Conservation (phyloP, 2,797 vertebrate species). For the Melanotaenia nigrans region DNA sequence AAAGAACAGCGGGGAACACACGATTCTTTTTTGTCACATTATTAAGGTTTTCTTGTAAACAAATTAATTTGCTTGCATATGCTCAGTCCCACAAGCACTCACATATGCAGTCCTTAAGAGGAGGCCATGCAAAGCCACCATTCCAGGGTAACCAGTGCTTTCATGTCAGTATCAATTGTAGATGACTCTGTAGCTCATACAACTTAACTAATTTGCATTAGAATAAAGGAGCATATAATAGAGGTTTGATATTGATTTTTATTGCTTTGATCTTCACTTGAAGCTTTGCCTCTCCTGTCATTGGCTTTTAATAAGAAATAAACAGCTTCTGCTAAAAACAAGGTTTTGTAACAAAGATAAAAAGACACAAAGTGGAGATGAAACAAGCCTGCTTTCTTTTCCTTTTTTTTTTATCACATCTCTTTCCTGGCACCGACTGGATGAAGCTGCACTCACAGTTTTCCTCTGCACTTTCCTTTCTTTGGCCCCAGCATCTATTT, state of each 20-base stretch:
- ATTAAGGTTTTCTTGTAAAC: conserved; percentile 34
- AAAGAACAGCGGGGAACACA: conserved; percentile 16
- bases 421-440: conserved; percentile 50
- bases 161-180: conserved; percentile 24
- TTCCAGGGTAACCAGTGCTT: conserved; percentile 32
- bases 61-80: conserved; percentile 36
- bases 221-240: conserved; percentile 7
- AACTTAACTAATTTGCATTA: conserved; percentile 23
- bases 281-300: conserved; percentile 13
- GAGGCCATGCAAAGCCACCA: conserved; percentile 8
- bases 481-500: conserved; percentile 45
- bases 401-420: neutral
- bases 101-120: conserved; percentile 22
- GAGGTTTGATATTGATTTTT: neutral
- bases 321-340: conserved; percentile 15
- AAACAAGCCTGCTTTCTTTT: conserved; percentile 59
- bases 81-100: neutral
- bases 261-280: conserved; percentile 26
- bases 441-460: conserved; percentile 50
- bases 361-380: conserved; percentile 62
- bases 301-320: conserved; percentile 15
- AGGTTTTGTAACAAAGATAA: conserved; percentile 6
- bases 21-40: conserved; percentile 44
- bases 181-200: conserved; percentile 12
- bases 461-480: conserved; percentile 40